phyloP scores from a whole-genome alignment of 2,113 vertebrate genomes.

The Eira barbara region DNA sequence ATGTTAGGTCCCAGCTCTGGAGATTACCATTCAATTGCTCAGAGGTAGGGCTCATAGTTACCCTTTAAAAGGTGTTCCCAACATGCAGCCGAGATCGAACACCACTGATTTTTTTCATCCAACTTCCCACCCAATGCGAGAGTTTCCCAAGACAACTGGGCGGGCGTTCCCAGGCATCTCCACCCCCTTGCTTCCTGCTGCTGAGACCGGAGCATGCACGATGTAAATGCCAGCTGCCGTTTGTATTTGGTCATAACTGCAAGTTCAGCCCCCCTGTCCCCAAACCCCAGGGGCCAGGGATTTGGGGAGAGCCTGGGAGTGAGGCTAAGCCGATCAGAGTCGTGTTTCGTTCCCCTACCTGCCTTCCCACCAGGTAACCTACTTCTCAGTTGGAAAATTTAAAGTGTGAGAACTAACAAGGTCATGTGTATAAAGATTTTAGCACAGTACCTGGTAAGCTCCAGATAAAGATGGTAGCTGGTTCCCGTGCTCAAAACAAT shows the following conservation, averaged over 20 bases:
- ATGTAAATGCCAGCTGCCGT: background rate
- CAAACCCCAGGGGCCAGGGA: background rate
- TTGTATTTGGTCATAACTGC: background rate
- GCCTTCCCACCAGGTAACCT: background rate
- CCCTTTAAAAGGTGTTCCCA: background rate
- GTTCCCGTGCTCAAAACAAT: background rate
- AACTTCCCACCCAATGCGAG: background rate
- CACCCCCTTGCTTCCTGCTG: background rate
- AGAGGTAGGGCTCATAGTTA: background rate
- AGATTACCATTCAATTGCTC: background rate
- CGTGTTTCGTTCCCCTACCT: background rate
- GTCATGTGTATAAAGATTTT: background rate
- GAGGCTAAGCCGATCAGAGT: background rate
- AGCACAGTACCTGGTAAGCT: background rate
- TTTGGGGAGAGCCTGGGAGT: background rate
- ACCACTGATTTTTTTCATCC: background rate
- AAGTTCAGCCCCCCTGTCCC: background rate
- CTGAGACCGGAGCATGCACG: background rate
- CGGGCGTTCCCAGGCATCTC: background rate
- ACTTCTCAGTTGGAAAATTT: background rate
- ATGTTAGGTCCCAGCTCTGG: background rate
- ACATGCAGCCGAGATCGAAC: background rate
- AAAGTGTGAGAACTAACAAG: background rate
- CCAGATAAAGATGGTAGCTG: background rate
- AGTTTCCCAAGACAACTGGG: background rate